These are phyloP conservation scores for Nixonia krombeini DNA, from an alignment of 1,140 invertebrate genomes.

Conservation along the genomic window DNA sequence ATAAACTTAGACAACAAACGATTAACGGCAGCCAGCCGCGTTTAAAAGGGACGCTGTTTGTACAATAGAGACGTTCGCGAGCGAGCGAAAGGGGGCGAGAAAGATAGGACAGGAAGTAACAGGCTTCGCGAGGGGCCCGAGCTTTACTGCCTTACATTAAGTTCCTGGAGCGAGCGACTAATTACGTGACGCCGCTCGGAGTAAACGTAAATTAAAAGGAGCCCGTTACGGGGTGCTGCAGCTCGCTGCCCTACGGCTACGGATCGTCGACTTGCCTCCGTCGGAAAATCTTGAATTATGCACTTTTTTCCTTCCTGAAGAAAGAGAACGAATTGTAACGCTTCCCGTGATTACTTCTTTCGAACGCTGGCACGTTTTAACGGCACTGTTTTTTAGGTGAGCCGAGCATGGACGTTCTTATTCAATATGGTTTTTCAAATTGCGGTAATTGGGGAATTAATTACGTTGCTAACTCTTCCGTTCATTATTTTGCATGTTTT, in stretches of 20 bases:
- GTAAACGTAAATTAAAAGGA: constrained; percentile 70
- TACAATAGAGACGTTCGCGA: constrained; percentile 55
- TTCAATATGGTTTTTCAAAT: too few relatives aligned
- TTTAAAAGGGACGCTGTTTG: constrained; percentile 51
- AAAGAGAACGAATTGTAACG: constrained; percentile 30
- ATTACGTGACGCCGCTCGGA: constrained; percentile 69
- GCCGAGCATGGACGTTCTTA: too few relatives aligned
- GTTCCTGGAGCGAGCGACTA: constrained; percentile 64
- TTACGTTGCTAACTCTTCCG: constrained; percentile 10
- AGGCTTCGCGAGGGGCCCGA: constrained; percentile 42
- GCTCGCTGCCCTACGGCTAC: constrained; percentile 42
- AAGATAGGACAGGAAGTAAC: constrained; percentile 45
- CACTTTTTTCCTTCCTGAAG: constrained; percentile 21
- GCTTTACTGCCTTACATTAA: constrained; percentile 59
- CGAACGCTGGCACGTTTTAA: too few relatives aligned
- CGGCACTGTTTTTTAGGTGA: too few relatives aligned
- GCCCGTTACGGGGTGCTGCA: constrained; percentile 49
- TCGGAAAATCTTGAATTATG: constrained; percentile 45
- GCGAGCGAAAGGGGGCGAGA: constrained; percentile 41
- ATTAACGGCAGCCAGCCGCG: constrained; percentile 64
- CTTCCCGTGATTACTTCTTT: constrained; percentile 34
- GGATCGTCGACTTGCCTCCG: constrained; percentile 40
- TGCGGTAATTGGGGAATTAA: too few relatives aligned
- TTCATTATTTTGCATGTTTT: not conserved
- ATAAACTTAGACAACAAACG: constrained; percentile 67